Evolutionary conservation across 2,888 invertebrate species (phyloP).

Genomic region (Caenorhabditis sp.): DNA sequence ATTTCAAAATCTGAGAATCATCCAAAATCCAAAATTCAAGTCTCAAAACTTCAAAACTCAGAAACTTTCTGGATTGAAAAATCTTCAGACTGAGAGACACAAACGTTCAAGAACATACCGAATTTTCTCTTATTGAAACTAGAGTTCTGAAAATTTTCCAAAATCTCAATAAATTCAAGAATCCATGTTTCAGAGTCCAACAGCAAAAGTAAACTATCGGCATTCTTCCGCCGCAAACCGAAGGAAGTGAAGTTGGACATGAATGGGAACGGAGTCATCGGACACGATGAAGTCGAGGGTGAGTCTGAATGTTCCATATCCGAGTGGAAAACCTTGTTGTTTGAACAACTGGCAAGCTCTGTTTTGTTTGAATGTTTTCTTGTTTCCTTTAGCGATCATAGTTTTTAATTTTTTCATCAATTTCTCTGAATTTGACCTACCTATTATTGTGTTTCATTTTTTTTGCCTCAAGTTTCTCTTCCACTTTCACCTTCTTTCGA

Average conservation of each 20-base stretch:
- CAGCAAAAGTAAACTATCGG: slow-evolving; percentile 18
- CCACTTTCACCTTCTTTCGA: background rate
- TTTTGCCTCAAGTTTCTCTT: background rate
- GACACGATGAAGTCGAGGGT: slow-evolving; percentile 7
- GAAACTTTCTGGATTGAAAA: background rate
- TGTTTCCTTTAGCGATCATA: background rate
- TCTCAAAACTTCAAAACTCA: background rate
- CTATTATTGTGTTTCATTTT: too few species aligned
- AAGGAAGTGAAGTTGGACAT: slow-evolving; percentile 47
- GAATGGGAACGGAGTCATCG: slow-evolving; percentile 47
- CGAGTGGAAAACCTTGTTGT: too few species aligned
- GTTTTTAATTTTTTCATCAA: background rate
- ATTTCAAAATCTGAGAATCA: too few species aligned
- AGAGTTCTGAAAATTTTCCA: background rate
- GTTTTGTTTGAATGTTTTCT: too few species aligned
- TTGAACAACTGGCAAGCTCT: background rate
- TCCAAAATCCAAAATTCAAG: background rate
- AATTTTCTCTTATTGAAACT: too few species aligned
- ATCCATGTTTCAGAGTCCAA: slow-evolving; percentile 19
- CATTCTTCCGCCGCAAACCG: slow-evolving; percentile 47
- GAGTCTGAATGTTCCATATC: too few species aligned
- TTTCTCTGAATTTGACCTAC: too few species aligned
- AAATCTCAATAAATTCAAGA: background rate
- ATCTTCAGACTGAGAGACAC: too few species aligned
- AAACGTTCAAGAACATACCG: too few species aligned